Percentiles rank a stretch among this genome's conserved stretches.
Evolutionary conservation across 2,888 invertebrate species (phyloP).

Genomic region (Antheraea assamensis): DNA sequence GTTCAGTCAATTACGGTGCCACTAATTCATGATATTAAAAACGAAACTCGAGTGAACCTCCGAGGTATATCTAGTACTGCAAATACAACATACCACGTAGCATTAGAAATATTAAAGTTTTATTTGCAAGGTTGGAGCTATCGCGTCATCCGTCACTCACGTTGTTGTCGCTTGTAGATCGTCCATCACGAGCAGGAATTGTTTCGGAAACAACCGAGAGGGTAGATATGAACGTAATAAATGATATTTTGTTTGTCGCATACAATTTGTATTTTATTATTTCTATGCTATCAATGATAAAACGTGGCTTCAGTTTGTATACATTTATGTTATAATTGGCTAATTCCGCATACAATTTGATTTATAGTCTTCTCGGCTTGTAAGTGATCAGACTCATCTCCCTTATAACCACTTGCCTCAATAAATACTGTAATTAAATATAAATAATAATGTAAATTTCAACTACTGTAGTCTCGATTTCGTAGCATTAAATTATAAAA

Average conservation of each 20-base stretch:
- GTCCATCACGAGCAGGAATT: slow-evolving; percentile 41
- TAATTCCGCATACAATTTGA: too few relatives aligned
- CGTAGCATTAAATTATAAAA: not conserved
- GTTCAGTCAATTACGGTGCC: too few relatives aligned
- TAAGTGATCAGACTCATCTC: too few relatives aligned
- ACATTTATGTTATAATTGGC: too few relatives aligned
- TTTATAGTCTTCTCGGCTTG: too few relatives aligned
- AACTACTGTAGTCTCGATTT: not conserved
- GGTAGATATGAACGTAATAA: slow-evolving; percentile 47
- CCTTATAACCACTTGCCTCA: too few relatives aligned
- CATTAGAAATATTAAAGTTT: not conserved
- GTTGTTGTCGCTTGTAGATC: slow-evolving; percentile 24
- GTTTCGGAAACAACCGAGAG: slow-evolving; percentile 54
- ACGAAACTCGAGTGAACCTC: too few relatives aligned
- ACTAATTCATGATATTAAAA: too few relatives aligned
- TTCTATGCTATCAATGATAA: slow-evolving; percentile 34
- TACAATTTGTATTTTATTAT: slow-evolving; percentile 32
- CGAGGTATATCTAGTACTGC: too few relatives aligned
- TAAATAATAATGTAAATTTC: not conserved
- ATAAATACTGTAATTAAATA: too few relatives aligned
- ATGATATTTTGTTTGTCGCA: slow-evolving; percentile 47
- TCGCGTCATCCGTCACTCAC: not conserved
- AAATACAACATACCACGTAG: not conserved
- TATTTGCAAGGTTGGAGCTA: not conserved
- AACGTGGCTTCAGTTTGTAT: not conserved